Percentiles rank a stretch among this genome's conserved stretches.
Evolutionary conservation across 2,888 invertebrate species (phyloP).

Genomic region (Dasysyrphus tricinctus): DNA sequence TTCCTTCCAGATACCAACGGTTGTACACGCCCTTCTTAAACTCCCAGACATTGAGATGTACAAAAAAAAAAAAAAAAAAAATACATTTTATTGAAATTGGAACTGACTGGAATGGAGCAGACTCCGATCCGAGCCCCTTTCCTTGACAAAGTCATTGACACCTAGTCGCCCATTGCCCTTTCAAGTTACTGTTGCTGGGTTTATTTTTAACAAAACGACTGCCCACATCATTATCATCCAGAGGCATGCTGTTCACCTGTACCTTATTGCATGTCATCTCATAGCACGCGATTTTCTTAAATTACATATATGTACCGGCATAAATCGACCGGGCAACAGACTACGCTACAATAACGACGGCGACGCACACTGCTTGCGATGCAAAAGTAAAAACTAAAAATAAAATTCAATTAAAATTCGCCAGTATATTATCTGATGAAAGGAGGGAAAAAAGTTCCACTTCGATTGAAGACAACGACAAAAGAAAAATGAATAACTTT

Average conservation of each 20-base stretch:
- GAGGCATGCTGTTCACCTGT: slow-evolving; percentile 62
- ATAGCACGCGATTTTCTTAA: slow-evolving; percentile 66
- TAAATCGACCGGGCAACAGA: slow-evolving; percentile 13
- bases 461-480: no score
- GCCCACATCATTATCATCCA: slow-evolving; percentile 47
- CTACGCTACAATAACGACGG: background rate
- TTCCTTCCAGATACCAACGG: slow-evolving; percentile 17
- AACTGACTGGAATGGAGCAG: slow-evolving; percentile 39
- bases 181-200: slow-evolving; percentile 53
- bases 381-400: background rate
- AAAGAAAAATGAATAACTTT: no score
- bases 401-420: background rate
- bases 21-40: slow-evolving; percentile 31
- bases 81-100: slow-evolving; percentile 38
- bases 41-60: slow-evolving; percentile 25
- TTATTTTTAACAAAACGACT: slow-evolving; percentile 63
- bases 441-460: no score
- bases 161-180: slow-evolving; percentile 50
- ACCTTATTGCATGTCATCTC: slow-evolving; percentile 40
- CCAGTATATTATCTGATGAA: background rate
- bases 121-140: slow-evolving; percentile 65
- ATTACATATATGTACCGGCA: slow-evolving; percentile 33
- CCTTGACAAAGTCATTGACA: slow-evolving; percentile 65
- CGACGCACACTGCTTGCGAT: background rate
- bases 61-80: background rate